phyloP scores from a whole-genome alignment of 2,113 vertebrate genomes.

The Cyprinodon tularosa region DNA sequence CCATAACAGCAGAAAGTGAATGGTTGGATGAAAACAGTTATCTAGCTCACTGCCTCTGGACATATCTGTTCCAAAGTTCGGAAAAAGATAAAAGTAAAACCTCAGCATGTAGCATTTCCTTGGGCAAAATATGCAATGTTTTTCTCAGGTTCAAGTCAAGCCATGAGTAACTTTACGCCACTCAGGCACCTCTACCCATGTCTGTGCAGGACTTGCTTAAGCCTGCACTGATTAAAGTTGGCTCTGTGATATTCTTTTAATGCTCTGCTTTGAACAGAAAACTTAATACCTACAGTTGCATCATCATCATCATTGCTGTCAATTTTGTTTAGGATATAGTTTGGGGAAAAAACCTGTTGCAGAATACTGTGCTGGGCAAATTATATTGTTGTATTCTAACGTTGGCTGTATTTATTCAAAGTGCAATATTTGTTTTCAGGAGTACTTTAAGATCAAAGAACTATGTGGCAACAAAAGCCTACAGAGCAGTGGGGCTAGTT shows the following conservation, averaged over 20 bases:
- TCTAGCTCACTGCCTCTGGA: neutral
- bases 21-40: neutral
- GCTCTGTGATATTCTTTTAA: neutral
- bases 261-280: neutral
- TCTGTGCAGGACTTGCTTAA: neutral
- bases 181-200: neutral
- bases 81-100: constrained; percentile 1
- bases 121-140: neutral
- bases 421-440: neutral
- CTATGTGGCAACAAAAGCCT: neutral
- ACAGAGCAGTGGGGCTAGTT: constrained; percentile 37
- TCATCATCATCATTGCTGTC: neutral
- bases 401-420: too few species aligned
- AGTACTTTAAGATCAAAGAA: neutral
- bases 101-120: neutral
- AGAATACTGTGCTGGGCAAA: too few species aligned
- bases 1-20: neutral
- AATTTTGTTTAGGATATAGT: neutral
- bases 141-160: neutral
- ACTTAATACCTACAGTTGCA: neutral
- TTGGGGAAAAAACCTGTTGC: too few species aligned
- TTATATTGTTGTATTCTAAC: too few species aligned
- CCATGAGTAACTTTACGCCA: neutral
- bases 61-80: neutral
- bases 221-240: neutral